Evolutionary conservation across 2,888 invertebrate species (phyloP), one percentile per base, ranked within the genome.

Genomic region (Serripes groenlandicus): DNA sequence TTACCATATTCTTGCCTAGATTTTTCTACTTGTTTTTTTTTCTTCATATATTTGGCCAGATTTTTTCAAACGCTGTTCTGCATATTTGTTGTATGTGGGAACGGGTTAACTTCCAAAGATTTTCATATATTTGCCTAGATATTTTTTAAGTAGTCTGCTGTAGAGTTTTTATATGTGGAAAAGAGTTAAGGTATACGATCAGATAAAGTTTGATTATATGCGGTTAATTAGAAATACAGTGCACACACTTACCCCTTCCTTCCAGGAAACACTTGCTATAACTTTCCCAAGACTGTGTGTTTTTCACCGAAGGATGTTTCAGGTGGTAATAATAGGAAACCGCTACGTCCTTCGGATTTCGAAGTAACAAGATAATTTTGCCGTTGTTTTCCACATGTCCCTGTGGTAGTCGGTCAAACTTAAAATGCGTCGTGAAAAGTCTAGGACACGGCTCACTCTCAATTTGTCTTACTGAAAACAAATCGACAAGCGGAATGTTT

Each of bases 281-380:
- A 11, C 26, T 7, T 9, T 72, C 32, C 72, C 72, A 72, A 11
- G 72, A 72, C 35, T 35, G 54, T 3, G 32, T 26, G 15, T 35
- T 56, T n/a, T 32, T 21, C 1, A 56, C 23, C 11, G 32, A 1
- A n/a, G 1, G 56, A 18, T 72, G 54, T 26, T 52, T 49, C 35
- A 58, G 30, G 21, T 32, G 32, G 35, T 72, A 58, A 28, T 23
- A 72, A 32, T 34, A n/a, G 11, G 72, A 72, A 9, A 72, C 72
- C 1, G 58, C 72, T 5, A 34, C 32, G 58, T 72, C 72, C 23
- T 72, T 72, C n/a, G 72, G 72, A 35, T 58, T 72, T 58, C 72
- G 15, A 3, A 72, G 32, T 3, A 58, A 5, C 30, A 72, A 26
- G 21, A 72, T 35, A 11, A 52, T 72, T 28, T 72, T 72, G 28